Base-by-base conservation (phyloP, 1,140 invertebrate species). In the Drosophila arizonae region DNA sequence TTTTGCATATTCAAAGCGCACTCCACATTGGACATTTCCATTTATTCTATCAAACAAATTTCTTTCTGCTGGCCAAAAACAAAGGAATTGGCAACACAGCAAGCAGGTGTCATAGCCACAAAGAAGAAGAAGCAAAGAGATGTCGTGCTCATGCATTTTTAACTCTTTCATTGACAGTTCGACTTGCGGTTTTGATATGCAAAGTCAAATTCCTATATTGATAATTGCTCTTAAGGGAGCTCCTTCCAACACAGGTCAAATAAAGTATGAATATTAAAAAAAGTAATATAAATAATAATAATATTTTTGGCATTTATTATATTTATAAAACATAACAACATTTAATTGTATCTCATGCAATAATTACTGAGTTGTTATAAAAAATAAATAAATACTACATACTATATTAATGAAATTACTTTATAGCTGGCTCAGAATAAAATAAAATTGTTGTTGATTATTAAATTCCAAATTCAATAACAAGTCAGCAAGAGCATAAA, bases 1-100 rank as follows among this genome's bases (percentile, higher is more conserved):
- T 69, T 69, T 69, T 73, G 71, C 41, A 73, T 73, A 73, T 69
- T 73, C 65, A 73, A 69, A 43, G 71, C 55, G 50, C 39, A 52
- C 33, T 57, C 17, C 15, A 48, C 63, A 54, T 60, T 67, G 21
- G 58, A 69, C 58, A 52, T 63, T 43, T 17, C 6, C 21, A 57
- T 55, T 52, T 50, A 54, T 54, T 54, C 52, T 55, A 79, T 54
- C 56, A 51, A 79, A 55, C 55, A 21, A n/a, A 50, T 62, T 72
- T 33, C 41, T 28, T 58, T 67, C 68, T 72, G 66, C 60, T 8
- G 58, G 28, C 26, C 61, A 46, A 36, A 39, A 54, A 65, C 60
- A 65, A 67, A 58, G 65, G 50, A 64, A 79, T 66, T 58, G 60
- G n/a, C 62, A 69, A 36, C 50, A 45, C 36, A 50, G 4, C 43